A percentile compares a stretch with the other conserved stretches of the same genome.
These are phyloP conservation scores for Cephalotes varians DNA, from an alignment of 2,888 invertebrate species.

Conservation along the genomic window DNA sequence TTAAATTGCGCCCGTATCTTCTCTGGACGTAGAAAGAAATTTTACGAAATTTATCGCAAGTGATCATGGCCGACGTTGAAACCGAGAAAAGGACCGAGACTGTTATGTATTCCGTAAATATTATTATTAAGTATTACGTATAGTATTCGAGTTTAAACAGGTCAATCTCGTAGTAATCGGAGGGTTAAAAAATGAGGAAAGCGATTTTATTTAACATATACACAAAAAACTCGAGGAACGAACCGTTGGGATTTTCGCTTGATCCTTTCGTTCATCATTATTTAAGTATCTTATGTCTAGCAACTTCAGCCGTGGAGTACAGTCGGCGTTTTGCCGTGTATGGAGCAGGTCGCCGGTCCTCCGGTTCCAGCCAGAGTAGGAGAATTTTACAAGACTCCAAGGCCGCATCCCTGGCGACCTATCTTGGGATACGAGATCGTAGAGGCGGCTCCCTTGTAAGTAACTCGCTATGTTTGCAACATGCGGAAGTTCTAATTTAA, in stretches of 20 bases:
- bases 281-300: slow-evolving; percentile 82
- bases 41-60: slow-evolving; percentile 6
- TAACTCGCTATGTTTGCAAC: background rate
- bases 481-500: background rate
- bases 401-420: slow-evolving; percentile 93
- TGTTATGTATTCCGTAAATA: slow-evolving; percentile 65
- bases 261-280: background rate
- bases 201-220: background rate
- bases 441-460: slow-evolving; percentile 91
- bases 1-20: background rate
- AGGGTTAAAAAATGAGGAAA: background rate
- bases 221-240: background rate
- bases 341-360: slow-evolving; percentile 87
- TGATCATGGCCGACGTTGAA: slow-evolving; percentile 45
- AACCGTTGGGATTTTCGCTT: background rate
- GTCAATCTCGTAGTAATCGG: background rate
- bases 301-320: slow-evolving; percentile 94
- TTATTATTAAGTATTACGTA: background rate
- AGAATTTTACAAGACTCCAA: slow-evolving; percentile 90
- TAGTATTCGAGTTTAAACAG: background rate
- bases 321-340: slow-evolving; percentile 87
- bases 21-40: background rate
- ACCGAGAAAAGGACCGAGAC: slow-evolving; percentile 29
- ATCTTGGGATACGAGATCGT: slow-evolving; percentile 92
- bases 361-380: slow-evolving; percentile 89